Conservation (phyloP, 1,140 invertebrate species). For the Caenorhabditis remanei region DNA sequence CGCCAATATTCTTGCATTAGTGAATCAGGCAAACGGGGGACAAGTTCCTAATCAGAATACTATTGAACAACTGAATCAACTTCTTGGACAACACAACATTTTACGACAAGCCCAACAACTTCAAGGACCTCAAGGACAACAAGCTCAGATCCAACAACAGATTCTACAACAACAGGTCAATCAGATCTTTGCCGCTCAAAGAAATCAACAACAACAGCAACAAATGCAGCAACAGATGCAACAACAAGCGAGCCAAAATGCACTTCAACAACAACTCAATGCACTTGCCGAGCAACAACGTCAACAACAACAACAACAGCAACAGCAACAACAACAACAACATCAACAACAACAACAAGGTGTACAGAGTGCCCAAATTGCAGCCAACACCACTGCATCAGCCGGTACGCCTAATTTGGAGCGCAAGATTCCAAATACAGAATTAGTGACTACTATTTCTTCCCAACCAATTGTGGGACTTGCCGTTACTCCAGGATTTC, state of each 20-base stretch:
- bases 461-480: not conserved
- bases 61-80: constrained; percentile 3
- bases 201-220: constrained; percentile 8
- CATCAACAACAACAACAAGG: not conserved
- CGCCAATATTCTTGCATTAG: not conserved
- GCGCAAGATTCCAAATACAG: not conserved
- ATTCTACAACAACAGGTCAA: not conserved
- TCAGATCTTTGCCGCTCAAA: not conserved
- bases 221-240: not conserved
- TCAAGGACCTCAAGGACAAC: constrained; percentile 18
- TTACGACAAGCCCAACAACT: constrained; percentile 31
- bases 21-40: constrained; percentile 9
- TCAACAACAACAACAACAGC: constrained; percentile 27
- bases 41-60: constrained; percentile 12
- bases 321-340: not conserved
- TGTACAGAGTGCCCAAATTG: constrained; percentile 12
- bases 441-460: not conserved
- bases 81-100: constrained; percentile 5
- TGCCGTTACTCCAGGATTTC: not conserved
- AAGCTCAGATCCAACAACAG: not conserved
- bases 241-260: not conserved
- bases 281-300: not conserved
- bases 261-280: constrained; percentile 27
- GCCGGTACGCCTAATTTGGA: not conserved
- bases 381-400: not conserved